A percentile compares a stretch with the other conserved stretches of the same genome.
These are phyloP conservation scores for Yponomeuta evonymella DNA, from an alignment of 2,888 invertebrate genomes.

Conservation along the genomic window DNA sequence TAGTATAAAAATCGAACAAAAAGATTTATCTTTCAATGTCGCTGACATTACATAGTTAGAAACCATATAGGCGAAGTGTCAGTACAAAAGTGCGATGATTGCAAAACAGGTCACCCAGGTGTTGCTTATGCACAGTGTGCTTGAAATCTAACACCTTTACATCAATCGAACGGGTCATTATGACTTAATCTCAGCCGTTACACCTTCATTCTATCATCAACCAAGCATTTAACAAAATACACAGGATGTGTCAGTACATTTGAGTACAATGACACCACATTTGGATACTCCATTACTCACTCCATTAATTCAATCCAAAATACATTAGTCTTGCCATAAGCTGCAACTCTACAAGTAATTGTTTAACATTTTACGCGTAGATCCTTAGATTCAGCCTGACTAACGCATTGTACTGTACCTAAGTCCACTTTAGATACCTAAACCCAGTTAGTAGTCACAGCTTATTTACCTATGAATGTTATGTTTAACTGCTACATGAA, in stretches of 20 bases:
- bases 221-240: background rate
- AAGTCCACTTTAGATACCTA: background rate
- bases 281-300: background rate
- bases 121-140: constrained; percentile 5
- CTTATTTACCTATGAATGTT: background rate
- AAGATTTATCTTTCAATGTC: too few relatives aligned
- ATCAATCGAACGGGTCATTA: background rate
- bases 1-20: too few relatives aligned
- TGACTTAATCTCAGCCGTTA: background rate
- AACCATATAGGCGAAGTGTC: background rate
- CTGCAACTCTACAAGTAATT: background rate
- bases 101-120: constrained; percentile 17
- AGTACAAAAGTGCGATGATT: background rate
- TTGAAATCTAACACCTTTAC: background rate
- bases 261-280: background rate
- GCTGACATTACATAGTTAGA: background rate
- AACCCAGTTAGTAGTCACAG: background rate
- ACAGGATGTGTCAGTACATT: background rate
- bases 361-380: background rate
- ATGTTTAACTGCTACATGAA: background rate
- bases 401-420: background rate
- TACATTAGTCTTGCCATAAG: background rate
- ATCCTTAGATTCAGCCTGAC: background rate
- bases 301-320: background rate
- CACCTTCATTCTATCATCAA: background rate